phyloP scores from a whole-genome alignment of 1,140 invertebrate species.

The Triops cancriformis region DNA sequence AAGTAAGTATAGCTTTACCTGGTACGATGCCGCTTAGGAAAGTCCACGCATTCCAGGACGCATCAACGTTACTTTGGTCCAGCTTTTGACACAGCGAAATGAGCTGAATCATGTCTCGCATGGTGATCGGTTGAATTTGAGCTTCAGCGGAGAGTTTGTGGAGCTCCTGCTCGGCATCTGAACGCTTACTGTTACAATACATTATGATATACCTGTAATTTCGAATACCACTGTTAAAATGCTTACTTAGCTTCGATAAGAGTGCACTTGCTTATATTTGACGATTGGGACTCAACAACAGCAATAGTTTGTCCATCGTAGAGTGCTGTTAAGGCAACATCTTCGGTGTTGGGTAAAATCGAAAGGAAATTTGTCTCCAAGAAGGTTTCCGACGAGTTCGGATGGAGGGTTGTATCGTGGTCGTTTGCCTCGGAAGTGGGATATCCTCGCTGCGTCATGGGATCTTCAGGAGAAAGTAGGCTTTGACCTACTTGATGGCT shows the following conservation, averaged over 20 bases:
- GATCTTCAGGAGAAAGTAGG: neutral
- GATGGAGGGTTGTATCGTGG: neutral
- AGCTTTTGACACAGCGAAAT: slow-evolving; percentile 33
- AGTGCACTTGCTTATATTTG: slow-evolving; percentile 60
- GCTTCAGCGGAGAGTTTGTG: slow-evolving; percentile 27
- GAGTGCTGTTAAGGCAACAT: neutral
- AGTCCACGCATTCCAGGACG: slow-evolving; percentile 14
- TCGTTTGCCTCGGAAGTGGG: neutral
- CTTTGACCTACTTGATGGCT: slow-evolving; percentile 1
- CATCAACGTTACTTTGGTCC: slow-evolving; percentile 24
- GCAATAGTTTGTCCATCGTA: slow-evolving; percentile 62
- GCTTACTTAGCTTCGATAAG: slow-evolving; percentile 74
- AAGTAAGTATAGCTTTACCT: slow-evolving; percentile 44
- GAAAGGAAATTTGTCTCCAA: neutral
- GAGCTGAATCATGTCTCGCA: slow-evolving; percentile 31
- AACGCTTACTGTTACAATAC: slow-evolving; percentile 21
- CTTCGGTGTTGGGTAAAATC: neutral
- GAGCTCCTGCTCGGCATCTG: slow-evolving; percentile 26
- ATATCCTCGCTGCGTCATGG: neutral
- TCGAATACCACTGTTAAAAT: slow-evolving; percentile 15
- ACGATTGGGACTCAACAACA: slow-evolving; percentile 59
- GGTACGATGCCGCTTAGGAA: slow-evolving; percentile 65
- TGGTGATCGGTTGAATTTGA: slow-evolving; percentile 30
- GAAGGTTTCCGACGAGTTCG: neutral
- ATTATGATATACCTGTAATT: neutral